phyloP scores from a whole-genome alignment of 2,888 invertebrate genomes.

The Mesorhabditis belari region DNA sequence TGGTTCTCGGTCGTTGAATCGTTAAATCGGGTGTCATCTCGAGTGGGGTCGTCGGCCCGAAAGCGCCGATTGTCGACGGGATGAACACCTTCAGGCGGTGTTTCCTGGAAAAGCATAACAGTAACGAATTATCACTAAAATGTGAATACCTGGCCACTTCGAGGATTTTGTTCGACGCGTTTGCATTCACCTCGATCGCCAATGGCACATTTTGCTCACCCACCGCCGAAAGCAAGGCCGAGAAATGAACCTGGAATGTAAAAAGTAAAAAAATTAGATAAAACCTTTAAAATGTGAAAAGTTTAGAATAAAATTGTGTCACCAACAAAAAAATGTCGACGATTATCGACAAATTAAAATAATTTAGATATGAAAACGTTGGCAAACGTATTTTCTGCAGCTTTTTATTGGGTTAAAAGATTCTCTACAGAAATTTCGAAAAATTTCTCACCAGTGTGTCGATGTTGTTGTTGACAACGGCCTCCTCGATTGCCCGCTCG shows the following conservation, averaged over 20 bases:
- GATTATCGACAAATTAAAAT: no score
- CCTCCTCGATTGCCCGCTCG: constrained; percentile 78
- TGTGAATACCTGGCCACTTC: constrained; percentile 77
- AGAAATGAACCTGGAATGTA: constrained; percentile 86
- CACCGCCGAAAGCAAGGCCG: constrained; percentile 79
- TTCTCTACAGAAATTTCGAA: no score
- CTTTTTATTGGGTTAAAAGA: no score
- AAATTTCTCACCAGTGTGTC: background rate
- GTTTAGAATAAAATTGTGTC: no score
- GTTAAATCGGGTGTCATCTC: constrained; percentile 83
- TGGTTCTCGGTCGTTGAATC: constrained; percentile 77
- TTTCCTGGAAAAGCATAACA: constrained; percentile 60
- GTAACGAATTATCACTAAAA: no score
- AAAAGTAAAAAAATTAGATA: no score
- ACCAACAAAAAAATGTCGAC: no score
- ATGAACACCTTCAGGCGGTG: constrained; percentile 77
- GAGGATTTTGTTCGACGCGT: constrained; percentile 79
- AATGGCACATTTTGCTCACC: constrained; percentile 84
- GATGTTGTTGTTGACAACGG: constrained; percentile 66
- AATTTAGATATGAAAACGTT: no score
- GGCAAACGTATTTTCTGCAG: no score
- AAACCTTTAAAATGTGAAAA: no score
- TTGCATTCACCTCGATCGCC: constrained; percentile 78
- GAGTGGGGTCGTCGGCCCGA: constrained; percentile 82
- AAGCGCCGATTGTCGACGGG: constrained; percentile 86